A percentile compares a stretch with the other conserved stretches of the same genome.
These are phyloP conservation scores for Romanogobio albipinnatus DNA, from an alignment of 2,113 vertebrate genomes.

Conservation along the genomic window DNA sequence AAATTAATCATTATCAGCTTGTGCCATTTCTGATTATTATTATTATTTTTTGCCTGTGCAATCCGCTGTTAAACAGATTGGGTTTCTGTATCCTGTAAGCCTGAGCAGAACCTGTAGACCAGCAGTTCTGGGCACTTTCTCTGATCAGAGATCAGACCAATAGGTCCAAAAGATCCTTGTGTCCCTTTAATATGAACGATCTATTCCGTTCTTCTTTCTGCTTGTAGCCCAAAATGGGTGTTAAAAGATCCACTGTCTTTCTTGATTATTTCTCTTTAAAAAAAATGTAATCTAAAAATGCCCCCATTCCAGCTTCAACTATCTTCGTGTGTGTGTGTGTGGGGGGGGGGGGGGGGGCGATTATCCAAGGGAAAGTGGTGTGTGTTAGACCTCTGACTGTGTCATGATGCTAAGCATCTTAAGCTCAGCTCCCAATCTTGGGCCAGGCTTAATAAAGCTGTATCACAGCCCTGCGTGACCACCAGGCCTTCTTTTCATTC, in stretches of 20 bases:
- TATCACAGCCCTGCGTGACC: slow-evolving; percentile 16
- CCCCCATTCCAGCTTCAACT: slow-evolving; percentile 29
- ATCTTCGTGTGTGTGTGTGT: slow-evolving; percentile 2
- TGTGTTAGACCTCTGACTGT: slow-evolving; percentile 54
- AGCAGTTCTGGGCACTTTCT: slow-evolving; percentile 27
- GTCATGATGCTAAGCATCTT: slow-evolving; percentile 50
- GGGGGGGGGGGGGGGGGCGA: slow-evolving; percentile 4
- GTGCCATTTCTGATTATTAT: slow-evolving; percentile 53
- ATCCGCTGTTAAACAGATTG: slow-evolving; percentile 48
- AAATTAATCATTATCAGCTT: slow-evolving; percentile 59
- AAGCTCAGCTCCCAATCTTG: slow-evolving; percentile 27
- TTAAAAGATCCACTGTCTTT: slow-evolving; percentile 11
- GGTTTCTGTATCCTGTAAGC: slow-evolving; percentile 1
- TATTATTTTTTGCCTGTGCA: slow-evolving; percentile 55
- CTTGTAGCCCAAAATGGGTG: slow-evolving; percentile 56
- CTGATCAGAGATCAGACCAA: slow-evolving; percentile 21
- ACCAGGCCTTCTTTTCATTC: slow-evolving; percentile 17
- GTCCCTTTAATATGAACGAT: slow-evolving; percentile 55
- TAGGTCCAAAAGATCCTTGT: background rate
- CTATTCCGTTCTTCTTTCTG: slow-evolving; percentile 38
- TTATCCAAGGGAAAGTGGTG: slow-evolving; percentile 36
- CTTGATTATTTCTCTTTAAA: background rate
- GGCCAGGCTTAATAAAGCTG: slow-evolving; percentile 16
- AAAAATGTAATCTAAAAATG: slow-evolving; percentile 24
- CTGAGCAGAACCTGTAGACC: slow-evolving; percentile 36